A percentile compares a stretch with the other conserved stretches of the same genome.
Evolutionary conservation across 2,888 invertebrate species (phyloP).

Genomic region (Marasmarcha lunaedactyla): DNA sequence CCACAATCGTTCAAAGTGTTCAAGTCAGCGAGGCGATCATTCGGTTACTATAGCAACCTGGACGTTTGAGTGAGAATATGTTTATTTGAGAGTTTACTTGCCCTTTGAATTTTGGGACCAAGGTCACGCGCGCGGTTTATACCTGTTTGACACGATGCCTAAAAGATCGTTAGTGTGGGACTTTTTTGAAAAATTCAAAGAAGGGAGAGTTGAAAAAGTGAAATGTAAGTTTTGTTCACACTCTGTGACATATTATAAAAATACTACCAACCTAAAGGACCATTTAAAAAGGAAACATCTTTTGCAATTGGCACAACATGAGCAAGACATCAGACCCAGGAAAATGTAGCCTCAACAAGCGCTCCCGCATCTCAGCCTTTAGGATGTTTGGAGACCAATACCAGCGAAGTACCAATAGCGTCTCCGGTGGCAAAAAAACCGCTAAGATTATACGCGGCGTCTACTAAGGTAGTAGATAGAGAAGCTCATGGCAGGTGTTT

Average conservation of each 20-base stretch:
- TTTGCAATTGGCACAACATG: not conserved
- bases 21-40: no score
- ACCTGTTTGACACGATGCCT: not conserved
- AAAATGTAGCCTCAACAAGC: conserved; percentile 1
- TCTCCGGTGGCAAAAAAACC: not conserved
- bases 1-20: no score
- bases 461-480: not conserved
- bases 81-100: not conserved
- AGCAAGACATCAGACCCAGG: not conserved
- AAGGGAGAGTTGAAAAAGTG: not conserved
- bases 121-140: not conserved
- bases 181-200: conserved; percentile 1
- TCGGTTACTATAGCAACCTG: no score
- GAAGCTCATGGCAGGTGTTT: not conserved
- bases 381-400: not conserved
- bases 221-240: not conserved
- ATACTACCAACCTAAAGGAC: conserved; percentile 1
- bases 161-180: conserved; percentile 1
- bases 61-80: no score
- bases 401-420: not conserved
- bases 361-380: not conserved
- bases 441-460: not conserved
- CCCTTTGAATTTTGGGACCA: not conserved
- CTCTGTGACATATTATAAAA: not conserved
- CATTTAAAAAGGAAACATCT: conserved; percentile 4